phyloP scores from a whole-genome alignment of 1,140 invertebrate genomes.

The Bombus waltoni region DNA sequence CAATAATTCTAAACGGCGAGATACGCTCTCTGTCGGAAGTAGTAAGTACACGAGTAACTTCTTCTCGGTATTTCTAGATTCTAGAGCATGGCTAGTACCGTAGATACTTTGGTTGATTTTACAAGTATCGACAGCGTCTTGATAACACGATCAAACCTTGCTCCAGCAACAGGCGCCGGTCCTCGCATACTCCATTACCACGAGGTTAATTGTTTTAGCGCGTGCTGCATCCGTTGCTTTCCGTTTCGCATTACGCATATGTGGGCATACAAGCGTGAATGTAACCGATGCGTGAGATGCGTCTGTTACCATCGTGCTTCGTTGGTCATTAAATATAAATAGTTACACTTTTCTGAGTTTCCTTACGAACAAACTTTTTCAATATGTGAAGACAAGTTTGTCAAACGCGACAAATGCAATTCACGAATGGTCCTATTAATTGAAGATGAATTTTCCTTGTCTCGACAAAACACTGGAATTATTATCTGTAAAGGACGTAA shows the following conservation, averaged over 20 bases:
- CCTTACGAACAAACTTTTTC: not conserved
- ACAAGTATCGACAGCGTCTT: slow-evolving; percentile 67
- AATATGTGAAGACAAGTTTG: not conserved
- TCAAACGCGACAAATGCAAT: not conserved
- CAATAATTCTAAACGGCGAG: not conserved
- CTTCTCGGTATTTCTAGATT: slow-evolving; percentile 1
- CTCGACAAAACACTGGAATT: not conserved
- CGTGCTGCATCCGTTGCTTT: slow-evolving; percentile 52
- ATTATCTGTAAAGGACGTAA: no score
- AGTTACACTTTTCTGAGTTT: not conserved
- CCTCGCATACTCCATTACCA: slow-evolving; percentile 70
- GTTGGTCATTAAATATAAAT: not conserved
- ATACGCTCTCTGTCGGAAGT: not conserved
- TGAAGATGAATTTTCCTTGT: no score
- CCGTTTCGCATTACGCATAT: slow-evolving; percentile 52
- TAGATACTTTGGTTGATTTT: slow-evolving; percentile 38
- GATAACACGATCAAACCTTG: slow-evolving; percentile 67
- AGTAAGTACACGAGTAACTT: not conserved
- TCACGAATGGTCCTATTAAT: not conserved
- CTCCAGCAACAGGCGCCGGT: slow-evolving; percentile 49
- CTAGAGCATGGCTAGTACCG: not conserved
- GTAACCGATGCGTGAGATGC: slow-evolving; percentile 11
- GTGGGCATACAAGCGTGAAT: slow-evolving; percentile 26
- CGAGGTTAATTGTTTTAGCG: slow-evolving; percentile 65
- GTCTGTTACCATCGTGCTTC: not conserved